Percentiles rank a stretch among this genome's conserved stretches.
These are phyloP conservation scores for Caenorhabditis sinica DNA, from an alignment of 2,888 invertebrate species.

Conservation along the genomic window DNA sequence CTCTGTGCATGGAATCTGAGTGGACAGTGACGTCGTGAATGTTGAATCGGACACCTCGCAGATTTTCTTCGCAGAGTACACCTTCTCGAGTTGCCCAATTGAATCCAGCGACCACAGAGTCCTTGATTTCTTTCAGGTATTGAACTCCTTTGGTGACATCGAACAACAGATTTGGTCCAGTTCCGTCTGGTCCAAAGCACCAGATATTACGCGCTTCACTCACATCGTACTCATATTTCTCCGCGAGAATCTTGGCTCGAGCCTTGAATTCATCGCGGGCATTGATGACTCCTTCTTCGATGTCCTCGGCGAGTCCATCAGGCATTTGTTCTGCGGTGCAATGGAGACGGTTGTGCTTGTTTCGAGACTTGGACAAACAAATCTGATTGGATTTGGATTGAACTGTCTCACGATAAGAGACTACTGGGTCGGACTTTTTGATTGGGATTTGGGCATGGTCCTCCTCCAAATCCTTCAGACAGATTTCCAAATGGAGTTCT, in stretches of 20 bases:
- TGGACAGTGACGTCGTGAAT: constrained; percentile 99
- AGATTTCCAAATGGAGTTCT: constrained; percentile 99
- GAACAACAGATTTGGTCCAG: constrained; percentile 96
- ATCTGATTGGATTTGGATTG: constrained; percentile 95
- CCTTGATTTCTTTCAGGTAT: constrained; percentile 99
- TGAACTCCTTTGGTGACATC: constrained; percentile 99
- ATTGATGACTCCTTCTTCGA: constrained; percentile 95
- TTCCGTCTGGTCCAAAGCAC: constrained; percentile 98
- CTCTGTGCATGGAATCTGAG: constrained; percentile 99
- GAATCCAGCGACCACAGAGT: constrained; percentile 86
- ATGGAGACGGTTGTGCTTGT: constrained; percentile 99
- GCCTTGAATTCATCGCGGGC: constrained; percentile 97
- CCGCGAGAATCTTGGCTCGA: constrained; percentile 94
- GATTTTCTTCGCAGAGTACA: constrained; percentile 97
- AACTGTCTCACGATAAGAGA: constrained; percentile 97
- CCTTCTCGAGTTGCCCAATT: constrained; percentile 99
- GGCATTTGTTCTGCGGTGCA: constrained; percentile 97
- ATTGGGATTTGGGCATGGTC: constrained; percentile 99
- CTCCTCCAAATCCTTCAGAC: constrained; percentile 90
- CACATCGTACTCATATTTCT: constrained; percentile 97
- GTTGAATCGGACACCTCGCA: constrained; percentile 96
- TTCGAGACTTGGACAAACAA: constrained; percentile 99
- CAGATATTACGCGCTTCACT: constrained; percentile 91
- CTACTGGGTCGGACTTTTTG: constrained; percentile 99
- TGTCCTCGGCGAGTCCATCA: constrained; percentile 96